These are phyloP conservation scores for Malaclemys terrapin DNA, from an alignment of 2,113 vertebrate species.

Conservation along the genomic window DNA sequence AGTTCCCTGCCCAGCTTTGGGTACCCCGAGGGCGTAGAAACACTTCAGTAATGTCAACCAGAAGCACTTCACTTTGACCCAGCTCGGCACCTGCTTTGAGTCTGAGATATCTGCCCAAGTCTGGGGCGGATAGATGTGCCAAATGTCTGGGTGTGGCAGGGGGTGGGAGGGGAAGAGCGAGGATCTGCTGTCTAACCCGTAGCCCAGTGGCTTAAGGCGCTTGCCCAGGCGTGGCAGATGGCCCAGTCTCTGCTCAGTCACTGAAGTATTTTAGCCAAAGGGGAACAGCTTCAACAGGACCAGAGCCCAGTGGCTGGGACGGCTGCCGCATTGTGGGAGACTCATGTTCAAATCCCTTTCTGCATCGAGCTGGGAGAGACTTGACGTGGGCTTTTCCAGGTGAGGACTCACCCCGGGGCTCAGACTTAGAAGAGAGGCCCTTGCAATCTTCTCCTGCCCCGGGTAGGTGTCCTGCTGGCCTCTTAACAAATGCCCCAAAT, in stretches of 20 bases:
- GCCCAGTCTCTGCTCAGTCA: no score
- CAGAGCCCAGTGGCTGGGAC: no score
- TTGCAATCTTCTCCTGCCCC: background rate
- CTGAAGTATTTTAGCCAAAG: background rate
- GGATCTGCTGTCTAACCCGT: background rate
- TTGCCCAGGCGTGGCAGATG: no score
- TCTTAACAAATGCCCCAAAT: background rate
- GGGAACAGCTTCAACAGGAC: background rate
- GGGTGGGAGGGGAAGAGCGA: background rate
- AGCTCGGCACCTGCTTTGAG: background rate
- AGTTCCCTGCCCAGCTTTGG: background rate
- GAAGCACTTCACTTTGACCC: background rate
- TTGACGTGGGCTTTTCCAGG: no score
- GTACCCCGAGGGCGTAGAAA: background rate
- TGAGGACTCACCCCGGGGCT: no score
- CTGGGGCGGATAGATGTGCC: background rate
- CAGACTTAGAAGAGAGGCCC: no score
- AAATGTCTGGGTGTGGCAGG: background rate
- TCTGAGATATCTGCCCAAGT: background rate
- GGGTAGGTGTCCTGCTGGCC: background rate
- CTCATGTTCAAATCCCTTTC: no score
- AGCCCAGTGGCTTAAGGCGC: background rate
- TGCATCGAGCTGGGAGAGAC: no score
- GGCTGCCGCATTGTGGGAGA: no score
- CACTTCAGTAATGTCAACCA: background rate